These are phyloP conservation scores for Hypena proboscidalis DNA, from an alignment of 2,888 invertebrate genomes.

Conservation along the genomic window DNA sequence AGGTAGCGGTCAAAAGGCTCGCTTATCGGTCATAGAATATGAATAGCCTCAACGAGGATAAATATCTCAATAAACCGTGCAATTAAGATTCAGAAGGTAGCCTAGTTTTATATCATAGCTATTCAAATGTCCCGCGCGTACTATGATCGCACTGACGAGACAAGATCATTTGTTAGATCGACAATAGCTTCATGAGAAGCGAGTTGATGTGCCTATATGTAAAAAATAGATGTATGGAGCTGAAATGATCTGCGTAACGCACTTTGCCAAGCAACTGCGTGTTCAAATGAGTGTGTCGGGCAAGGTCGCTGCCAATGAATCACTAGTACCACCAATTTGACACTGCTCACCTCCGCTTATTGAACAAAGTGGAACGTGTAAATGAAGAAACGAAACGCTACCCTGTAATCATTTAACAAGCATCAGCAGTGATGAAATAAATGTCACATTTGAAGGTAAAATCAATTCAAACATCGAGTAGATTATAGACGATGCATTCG, in stretches of 20 bases:
- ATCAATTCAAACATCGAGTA: slow-evolving; percentile 62
- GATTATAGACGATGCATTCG: slow-evolving; percentile 42
- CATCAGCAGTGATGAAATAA: slow-evolving; percentile 65
- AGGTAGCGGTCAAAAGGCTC: slow-evolving; percentile 48
- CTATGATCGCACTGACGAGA: slow-evolving; percentile 16
- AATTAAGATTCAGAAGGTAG: slow-evolving; percentile 24
- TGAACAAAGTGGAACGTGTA: slow-evolving; percentile 80
- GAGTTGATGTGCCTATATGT: slow-evolving; percentile 16
- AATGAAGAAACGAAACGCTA: slow-evolving; percentile 76
- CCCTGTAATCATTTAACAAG: slow-evolving; percentile 72
- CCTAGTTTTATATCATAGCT: slow-evolving; percentile 30
- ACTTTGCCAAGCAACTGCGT: slow-evolving; percentile 31
- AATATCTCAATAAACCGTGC: slow-evolving; percentile 35
- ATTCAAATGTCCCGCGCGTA: slow-evolving; percentile 29
- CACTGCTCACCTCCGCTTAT: slow-evolving; percentile 77
- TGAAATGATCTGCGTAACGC: slow-evolving; percentile 36
- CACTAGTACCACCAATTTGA: slow-evolving; percentile 72
- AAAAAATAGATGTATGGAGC: slow-evolving; percentile 21
- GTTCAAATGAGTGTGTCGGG: slow-evolving; percentile 42
- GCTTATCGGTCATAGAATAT: slow-evolving; percentile 50
- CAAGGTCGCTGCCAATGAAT: slow-evolving; percentile 68
- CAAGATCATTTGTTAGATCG: slow-evolving; percentile 24
- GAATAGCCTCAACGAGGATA: slow-evolving; percentile 50
- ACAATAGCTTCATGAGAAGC: slow-evolving; percentile 33
- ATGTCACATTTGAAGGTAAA: slow-evolving; percentile 72